Percentiles rank a stretch among this genome's conserved stretches.
These are phyloP conservation scores for Rhadinocentrus ornatus DNA, from an alignment of 2,797 vertebrate genomes.

Conservation along the genomic window DNA sequence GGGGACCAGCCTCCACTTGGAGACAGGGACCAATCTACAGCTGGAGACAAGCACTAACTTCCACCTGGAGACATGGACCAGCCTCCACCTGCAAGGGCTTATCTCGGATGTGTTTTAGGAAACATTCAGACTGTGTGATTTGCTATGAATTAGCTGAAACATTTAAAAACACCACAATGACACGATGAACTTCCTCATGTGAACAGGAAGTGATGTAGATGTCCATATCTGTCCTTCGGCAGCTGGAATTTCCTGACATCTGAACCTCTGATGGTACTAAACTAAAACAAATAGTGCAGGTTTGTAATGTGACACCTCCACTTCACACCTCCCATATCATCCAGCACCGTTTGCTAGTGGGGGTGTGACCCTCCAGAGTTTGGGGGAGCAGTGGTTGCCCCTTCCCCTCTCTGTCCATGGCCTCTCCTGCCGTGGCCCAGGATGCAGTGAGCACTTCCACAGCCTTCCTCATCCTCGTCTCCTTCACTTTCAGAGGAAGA, in stretches of 20 bases:
- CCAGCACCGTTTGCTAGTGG: slow-evolving; percentile 63
- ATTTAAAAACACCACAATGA: no score
- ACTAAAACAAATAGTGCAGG: slow-evolving; percentile 60
- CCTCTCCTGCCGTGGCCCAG: slow-evolving; percentile 87
- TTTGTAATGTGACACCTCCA: neutral
- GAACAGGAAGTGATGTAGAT: no score
- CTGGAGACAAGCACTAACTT: no score
- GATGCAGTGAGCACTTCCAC: slow-evolving; percentile 91
- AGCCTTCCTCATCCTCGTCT: slow-evolving; percentile 91
- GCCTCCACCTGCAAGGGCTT: no score
- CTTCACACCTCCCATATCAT: neutral
- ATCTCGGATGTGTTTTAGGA: no score
- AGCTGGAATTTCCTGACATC: slow-evolving; percentile 40
- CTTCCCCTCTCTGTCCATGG: slow-evolving; percentile 71
- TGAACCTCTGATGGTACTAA: slow-evolving; percentile 60
- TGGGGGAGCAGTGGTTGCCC: slow-evolving; percentile 71
- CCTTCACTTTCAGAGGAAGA: slow-evolving; percentile 94
- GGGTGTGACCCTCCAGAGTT: slow-evolving; percentile 80
- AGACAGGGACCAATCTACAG: no score
- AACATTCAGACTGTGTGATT: no score
- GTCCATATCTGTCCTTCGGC: slow-evolving; percentile 6
- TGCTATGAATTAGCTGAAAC: no score
- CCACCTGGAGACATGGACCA: no score
- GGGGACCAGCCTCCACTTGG: no score
- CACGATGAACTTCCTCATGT: no score